These are phyloP conservation scores for Pissodes strobi DNA, from an alignment of 1,140 invertebrate species.

Conservation along the genomic window DNA sequence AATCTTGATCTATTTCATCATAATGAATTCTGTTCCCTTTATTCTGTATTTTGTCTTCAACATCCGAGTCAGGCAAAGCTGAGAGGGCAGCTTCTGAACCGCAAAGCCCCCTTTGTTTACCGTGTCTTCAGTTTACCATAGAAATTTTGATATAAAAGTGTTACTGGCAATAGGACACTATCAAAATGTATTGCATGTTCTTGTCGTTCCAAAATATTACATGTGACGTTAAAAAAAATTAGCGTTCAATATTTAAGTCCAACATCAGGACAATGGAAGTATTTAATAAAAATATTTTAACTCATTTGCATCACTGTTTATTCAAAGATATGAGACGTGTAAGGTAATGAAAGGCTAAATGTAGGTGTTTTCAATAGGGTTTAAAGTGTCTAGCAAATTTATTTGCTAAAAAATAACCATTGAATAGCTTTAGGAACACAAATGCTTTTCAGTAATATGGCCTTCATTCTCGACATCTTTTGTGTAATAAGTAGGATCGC, in stretches of 20 bases:
- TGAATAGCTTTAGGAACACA: too few species aligned
- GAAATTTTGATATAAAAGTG: background rate
- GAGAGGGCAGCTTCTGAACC: too few species aligned
- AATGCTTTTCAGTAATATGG: too few species aligned
- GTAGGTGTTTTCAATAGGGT: conserved; percentile 10
- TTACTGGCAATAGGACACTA: background rate
- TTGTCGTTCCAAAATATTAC: too few species aligned
- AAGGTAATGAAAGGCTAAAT: conserved; percentile 7
- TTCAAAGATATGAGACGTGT: background rate
- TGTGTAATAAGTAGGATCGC: too few species aligned
- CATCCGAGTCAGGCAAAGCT: too few species aligned
- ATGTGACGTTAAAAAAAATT: background rate
- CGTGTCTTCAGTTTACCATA: background rate
- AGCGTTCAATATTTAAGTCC: background rate
- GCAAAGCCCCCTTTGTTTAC: too few species aligned
- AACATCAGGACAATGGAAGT: background rate
- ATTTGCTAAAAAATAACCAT: background rate
- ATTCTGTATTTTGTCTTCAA: too few species aligned
- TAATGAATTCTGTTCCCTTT: too few species aligned
- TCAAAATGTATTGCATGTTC: too few species aligned
- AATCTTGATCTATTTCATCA: too few species aligned
- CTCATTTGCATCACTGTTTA: conserved; percentile 21
- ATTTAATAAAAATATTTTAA: conserved; percentile 4
- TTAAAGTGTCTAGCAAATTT: background rate
- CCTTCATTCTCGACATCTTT: too few species aligned